Base-by-base conservation (phyloP, 2,113 vertebrate genomes). In the Bostrychus sinensis region DNA sequence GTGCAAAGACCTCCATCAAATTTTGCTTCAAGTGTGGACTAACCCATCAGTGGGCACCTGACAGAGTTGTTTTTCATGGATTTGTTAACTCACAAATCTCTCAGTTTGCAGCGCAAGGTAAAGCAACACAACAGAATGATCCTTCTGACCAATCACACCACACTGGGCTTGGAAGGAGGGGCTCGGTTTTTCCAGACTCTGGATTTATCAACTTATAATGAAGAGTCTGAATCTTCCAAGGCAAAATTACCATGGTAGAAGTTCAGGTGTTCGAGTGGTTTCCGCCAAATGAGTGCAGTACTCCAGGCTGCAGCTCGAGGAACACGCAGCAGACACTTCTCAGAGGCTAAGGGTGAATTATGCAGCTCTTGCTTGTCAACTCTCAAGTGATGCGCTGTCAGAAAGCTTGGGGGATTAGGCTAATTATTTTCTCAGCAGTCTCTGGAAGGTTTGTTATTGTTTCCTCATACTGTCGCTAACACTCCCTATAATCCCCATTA, bases 371-470 rank as follows among this genome's bases (percentile, higher is more conserved):
- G 26, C 53, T 65, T 48, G 70, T 73, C 64, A 53, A 26, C 25
- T 82, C 84, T 81, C 69, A 30, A 73, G 81, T 78, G 84, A 72
- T 58, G 45, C 56, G 5, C 70, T 7, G 64, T 81, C 63, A 81
- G 69, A 63, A 67, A 50, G 59, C 42, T 8, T n/a, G 48, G 12
- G 25, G 66, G 81, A 86, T 90, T 86, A 87, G 26, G 59, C 56
- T 76, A 71, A 87, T 86, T 86, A 81, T 88, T 87, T 89, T 84
- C 71, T 61, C 60, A 57, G 53, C 73, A 9, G 51, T 72, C 57
- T 72, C 56, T 83, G 62, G 36, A 83, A 81, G 77, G 37, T 77
- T 71, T 70, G 62, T 71, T 79, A 84, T 82, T 87, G 81, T 87
- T 89, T 82, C 78, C 80, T 80, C 75, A 79, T 83, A 74, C 54